Evolutionary conservation across 2,113 vertebrate genomes (phyloP).

Genomic region (Pithys albifrons): DNA sequence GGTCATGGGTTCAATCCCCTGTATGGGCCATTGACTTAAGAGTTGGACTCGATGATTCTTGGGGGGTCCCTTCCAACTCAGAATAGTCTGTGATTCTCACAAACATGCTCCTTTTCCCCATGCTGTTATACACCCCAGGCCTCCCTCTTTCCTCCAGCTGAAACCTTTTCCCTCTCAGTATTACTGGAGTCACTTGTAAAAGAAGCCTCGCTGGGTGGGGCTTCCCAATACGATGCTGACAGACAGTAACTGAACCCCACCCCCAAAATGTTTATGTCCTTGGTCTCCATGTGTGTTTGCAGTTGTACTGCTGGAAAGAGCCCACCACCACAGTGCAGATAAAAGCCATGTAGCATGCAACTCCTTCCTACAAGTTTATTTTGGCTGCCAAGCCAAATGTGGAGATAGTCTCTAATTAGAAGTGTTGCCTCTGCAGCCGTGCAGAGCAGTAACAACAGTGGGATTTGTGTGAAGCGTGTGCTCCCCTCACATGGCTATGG

Average conservation of each 20-base stretch:
- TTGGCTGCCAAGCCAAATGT: slow-evolving; percentile 43
- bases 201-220: neutral
- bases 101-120: neutral
- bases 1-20: too few species aligned
- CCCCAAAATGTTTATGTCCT: neutral
- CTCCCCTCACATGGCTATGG: neutral
- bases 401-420: slow-evolving; percentile 24
- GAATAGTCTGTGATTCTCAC: neutral
- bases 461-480: neutral
- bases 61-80: too few species aligned
- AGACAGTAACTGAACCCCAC: neutral
- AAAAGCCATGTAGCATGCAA: neutral
- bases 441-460: neutral
- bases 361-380: slow-evolving; percentile 21
- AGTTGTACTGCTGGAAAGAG: neutral
- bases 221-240: neutral
- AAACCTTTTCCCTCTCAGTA: neutral
- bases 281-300: neutral
- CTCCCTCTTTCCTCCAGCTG: accelerated
- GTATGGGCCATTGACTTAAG: too few species aligned
- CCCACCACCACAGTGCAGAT: neutral
- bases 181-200: neutral
- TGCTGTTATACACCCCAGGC: neutral
- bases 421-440: slow-evolving; percentile 3
- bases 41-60: too few species aligned